These are phyloP conservation scores for Electrophaes corylata DNA, from an alignment of 2,888 invertebrate species.

Conservation along the genomic window DNA sequence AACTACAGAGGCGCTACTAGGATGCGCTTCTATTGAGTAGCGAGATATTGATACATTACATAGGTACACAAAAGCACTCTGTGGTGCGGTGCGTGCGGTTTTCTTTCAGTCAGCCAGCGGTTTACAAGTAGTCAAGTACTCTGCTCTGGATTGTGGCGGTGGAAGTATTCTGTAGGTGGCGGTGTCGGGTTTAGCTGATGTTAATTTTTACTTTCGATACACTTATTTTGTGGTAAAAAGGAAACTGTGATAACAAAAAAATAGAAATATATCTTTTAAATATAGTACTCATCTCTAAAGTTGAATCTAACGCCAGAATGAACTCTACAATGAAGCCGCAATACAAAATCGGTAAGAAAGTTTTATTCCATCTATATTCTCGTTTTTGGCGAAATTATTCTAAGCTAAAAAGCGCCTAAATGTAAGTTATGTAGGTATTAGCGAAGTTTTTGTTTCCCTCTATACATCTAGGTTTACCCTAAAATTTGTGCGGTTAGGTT, in stretches of 20 bases:
- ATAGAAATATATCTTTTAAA: neutral
- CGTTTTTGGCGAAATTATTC: neutral
- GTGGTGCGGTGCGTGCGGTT: too few relatives aligned
- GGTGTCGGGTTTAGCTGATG: neutral
- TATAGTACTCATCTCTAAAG: neutral
- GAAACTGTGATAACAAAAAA: neutral
- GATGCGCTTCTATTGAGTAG: too few relatives aligned
- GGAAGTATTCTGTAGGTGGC: too few relatives aligned
- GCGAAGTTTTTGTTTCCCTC: neutral
- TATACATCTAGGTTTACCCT: too few relatives aligned
- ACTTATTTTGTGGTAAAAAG: neutral
- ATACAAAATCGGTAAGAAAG: conserved; percentile 74
- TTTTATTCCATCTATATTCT: neutral
- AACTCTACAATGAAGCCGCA: conserved; percentile 76
- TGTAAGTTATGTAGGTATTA: neutral
- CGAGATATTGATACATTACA: too few relatives aligned
- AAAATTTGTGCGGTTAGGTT: conserved; percentile 23
- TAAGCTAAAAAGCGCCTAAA: neutral
- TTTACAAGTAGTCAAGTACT: too few relatives aligned
- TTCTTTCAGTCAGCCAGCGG: too few relatives aligned
- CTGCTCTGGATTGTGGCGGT: neutral
- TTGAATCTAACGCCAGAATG: conserved; percentile 4
- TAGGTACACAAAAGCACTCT: too few relatives aligned
- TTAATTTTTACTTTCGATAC: neutral
- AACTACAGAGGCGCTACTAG: too few relatives aligned